phyloP scores from a whole-genome alignment of 1,140 invertebrate species.

The Drosophila bipectinata region DNA sequence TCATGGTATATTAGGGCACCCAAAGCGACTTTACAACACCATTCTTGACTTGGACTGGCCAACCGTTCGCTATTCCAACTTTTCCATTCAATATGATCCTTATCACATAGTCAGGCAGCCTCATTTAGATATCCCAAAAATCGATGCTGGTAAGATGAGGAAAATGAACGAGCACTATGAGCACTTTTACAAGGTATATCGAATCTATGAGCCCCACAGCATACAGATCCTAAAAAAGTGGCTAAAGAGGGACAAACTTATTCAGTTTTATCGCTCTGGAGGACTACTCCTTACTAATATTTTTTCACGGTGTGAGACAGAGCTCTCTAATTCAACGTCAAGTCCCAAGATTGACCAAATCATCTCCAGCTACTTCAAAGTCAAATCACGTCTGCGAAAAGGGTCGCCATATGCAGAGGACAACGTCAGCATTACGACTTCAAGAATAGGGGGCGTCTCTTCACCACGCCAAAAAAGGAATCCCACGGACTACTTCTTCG shows the following conservation, averaged over 20 bases:
- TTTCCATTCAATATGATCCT: conserved; percentile 59
- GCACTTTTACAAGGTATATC: conserved; percentile 59
- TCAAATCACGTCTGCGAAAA: conserved; percentile 49
- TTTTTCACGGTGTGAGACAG: conserved; percentile 45
- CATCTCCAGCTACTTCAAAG: conserved; percentile 62
- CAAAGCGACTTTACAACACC: conserved; percentile 69
- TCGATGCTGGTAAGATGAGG: conserved; percentile 42
- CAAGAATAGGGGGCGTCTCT: background rate
- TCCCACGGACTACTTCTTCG: conserved; percentile 14
- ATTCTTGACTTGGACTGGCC: conserved; percentile 64
- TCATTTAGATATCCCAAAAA: conserved; percentile 52
- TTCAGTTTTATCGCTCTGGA: conserved; percentile 60
- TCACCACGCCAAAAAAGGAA: background rate
- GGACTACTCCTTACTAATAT: conserved; percentile 63
- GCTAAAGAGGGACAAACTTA: conserved; percentile 55
- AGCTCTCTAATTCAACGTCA: conserved; percentile 26
- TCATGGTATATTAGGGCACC: conserved; percentile 75
- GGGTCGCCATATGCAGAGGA: conserved; percentile 3
- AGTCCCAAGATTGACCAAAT: conserved; percentile 44
- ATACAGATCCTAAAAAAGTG: conserved; percentile 45
- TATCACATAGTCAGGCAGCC: conserved; percentile 69
- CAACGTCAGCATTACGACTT: conserved; percentile 4
- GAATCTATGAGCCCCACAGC: conserved; percentile 49
- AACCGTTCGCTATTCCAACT: conserved; percentile 61
- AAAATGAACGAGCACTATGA: conserved; percentile 45